phyloP scores from a whole-genome alignment of 1,140 invertebrate genomes.

The Formica selysi region DNA sequence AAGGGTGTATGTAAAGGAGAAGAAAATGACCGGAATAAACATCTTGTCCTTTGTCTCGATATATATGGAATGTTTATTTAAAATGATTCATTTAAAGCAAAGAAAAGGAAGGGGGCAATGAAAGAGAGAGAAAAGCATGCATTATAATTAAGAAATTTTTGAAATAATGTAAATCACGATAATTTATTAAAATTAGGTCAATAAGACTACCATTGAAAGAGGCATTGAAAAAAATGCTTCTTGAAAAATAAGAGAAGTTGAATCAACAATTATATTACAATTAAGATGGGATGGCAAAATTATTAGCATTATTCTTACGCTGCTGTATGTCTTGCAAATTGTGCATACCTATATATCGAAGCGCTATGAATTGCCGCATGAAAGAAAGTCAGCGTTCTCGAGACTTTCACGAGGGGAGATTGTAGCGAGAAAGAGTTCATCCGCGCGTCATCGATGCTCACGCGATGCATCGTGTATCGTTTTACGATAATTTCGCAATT shows the following conservation, averaged over 20 bases:
- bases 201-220: neutral
- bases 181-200: neutral
- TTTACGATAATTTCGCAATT: slow-evolving; percentile 2
- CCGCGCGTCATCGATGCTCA: slow-evolving; percentile 35
- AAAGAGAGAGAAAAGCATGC: neutral
- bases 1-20: neutral
- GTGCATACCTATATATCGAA: neutral
- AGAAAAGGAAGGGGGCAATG: neutral
- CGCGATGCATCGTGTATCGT: neutral
- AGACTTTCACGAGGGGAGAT: slow-evolving; percentile 61
- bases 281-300: neutral
- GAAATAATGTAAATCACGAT: neutral
- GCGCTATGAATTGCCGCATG: slow-evolving; percentile 22
- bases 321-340: slow-evolving; percentile 5
- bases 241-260: neutral
- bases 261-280: neutral
- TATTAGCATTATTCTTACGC: neutral
- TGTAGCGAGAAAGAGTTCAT: slow-evolving; percentile 45
- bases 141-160: neutral
- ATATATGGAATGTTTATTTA: neutral
- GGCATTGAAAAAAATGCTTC: neutral
- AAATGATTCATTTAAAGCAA: neutral
- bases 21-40: neutral
- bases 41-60: neutral
- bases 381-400: slow-evolving; percentile 60